These are phyloP conservation scores for Xestoiulus laeticollis DNA, from an alignment of 2,888 invertebrate genomes.

Conservation along the genomic window DNA sequence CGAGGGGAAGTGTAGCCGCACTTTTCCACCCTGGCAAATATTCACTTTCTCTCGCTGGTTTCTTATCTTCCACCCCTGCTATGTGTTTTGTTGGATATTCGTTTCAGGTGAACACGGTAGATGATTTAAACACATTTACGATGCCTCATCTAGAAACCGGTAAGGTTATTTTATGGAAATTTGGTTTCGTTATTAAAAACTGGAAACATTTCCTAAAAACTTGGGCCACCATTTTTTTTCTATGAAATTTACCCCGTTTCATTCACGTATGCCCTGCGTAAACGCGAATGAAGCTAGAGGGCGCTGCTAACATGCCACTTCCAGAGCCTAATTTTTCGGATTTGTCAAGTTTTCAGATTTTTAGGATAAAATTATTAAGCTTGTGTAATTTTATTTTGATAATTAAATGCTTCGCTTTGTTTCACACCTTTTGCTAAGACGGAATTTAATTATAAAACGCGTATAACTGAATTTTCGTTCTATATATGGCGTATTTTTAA, in stretches of 20 bases:
- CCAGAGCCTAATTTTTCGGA: not conserved
- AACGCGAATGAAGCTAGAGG: not conserved
- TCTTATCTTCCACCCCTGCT: not conserved
- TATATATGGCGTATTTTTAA: not conserved
- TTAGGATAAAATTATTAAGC: not conserved
- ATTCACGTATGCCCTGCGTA: not conserved
- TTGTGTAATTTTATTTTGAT: not conserved
- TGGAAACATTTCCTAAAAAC: not conserved
- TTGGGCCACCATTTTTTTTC: not conserved
- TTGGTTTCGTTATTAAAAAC: not conserved
- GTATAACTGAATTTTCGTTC: not conserved
- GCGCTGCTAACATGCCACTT: not conserved
- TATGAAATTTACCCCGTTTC: not conserved
- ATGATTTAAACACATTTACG: not conserved
- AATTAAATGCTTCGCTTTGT: not conserved
- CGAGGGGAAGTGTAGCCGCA: not conserved
- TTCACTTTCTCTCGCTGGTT: not conserved
- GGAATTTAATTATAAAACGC: not conserved
- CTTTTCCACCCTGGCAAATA: not conserved
- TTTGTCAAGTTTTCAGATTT: not conserved
- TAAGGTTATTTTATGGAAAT: not conserved
- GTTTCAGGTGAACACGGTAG: not conserved
- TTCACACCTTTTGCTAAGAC: not conserved
- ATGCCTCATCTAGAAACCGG: not conserved
- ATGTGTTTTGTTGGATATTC: not conserved